Evolutionary conservation across 2,888 invertebrate species (phyloP), one percentile per base, ranked within the genome.

Genomic region (Tetropium fuscum): DNA sequence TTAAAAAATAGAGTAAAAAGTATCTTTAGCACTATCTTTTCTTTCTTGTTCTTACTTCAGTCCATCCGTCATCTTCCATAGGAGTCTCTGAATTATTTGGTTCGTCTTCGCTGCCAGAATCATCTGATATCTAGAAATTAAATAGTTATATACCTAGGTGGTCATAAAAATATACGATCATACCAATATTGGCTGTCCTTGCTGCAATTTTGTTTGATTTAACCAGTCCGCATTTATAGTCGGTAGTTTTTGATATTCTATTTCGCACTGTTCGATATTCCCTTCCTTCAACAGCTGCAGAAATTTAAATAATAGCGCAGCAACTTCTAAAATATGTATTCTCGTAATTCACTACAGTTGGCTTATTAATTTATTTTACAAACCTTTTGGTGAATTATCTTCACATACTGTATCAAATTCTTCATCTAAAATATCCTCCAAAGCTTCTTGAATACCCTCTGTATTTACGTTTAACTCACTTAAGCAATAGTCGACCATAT

Each of bases 321-420:
- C 87, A 61, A 90, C 84, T 82, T 90, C 90, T 88, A 78, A 38
- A n/a, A n/a, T n/a, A n/a, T n/a, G n/a, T n/a, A n/a, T n/a, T n/a
- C n/a, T n/a, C n/a, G n/a, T n/a, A 63, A 58, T 27, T 36, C 38
- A 38, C 3, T 18, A 2, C 10, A 27, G 11, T 32, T 43, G 0
- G 19, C 41, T n/a, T 36, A 45, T 11, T 3, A 34, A 10, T 41
- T 38, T 15, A 11, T 16, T 5, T 53, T 76, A 22, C 40, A 47
- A 18, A 87, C 88, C 88, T 80, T 83, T 85, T 18, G 89, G 86
- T 8, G 90, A 90, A 68, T 86, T 84, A 73, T 91, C 91, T 80
- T 90, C 89, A 74, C 90, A 90, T 3, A 88, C 83, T 19, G 90
- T 90, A 59, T 90, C 86, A 78, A 91, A 90, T 73, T 90, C 89